A percentile compares a stretch with the other conserved stretches of the same genome.
Evolutionary conservation across 2,888 invertebrate species (phyloP).

Genomic region (Artemia sp.): DNA sequence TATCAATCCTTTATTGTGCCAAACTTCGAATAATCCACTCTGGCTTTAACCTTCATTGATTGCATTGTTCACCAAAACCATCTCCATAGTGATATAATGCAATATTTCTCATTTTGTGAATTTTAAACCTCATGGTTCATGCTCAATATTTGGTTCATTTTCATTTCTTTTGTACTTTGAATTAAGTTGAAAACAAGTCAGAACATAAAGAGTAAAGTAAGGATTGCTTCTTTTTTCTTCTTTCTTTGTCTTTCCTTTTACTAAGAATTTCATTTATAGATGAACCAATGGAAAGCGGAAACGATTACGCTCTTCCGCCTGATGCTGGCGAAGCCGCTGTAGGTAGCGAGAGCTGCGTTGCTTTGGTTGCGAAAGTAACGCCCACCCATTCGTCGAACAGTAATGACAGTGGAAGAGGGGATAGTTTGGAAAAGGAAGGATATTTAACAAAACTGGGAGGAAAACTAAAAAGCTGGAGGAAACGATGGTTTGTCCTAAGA

Average conservation of each 20-base stretch:
- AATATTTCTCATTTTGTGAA: too few relatives aligned
- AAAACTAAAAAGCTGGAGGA: conserved; percentile 87
- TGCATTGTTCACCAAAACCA: too few relatives aligned
- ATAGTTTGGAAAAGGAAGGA: conserved; percentile 71
- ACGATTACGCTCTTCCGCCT: conserved; percentile 90
- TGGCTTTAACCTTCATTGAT: too few relatives aligned
- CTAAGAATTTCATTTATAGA: conserved; percentile 27
- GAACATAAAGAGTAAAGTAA: background rate
- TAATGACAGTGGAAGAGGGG: conserved; percentile 32
- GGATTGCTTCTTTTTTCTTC: conserved; percentile 1
- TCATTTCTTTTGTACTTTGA: too few relatives aligned
- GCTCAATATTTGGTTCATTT: too few relatives aligned
- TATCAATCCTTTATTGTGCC: too few relatives aligned
- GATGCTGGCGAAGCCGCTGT: conserved; percentile 43
- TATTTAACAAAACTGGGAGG: conserved; percentile 80
- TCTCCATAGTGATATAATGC: too few relatives aligned
- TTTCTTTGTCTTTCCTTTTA: conserved; percentile 16
- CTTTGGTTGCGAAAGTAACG: conserved; percentile 23
- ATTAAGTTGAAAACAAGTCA: background rate
- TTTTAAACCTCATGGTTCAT: too few relatives aligned
- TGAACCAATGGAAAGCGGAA: conserved; percentile 68
- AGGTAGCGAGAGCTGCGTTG: background rate
- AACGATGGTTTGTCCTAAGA: conserved; percentile 86
- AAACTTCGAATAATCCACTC: too few relatives aligned
- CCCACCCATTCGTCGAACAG: conserved; percentile 23